Conservation (phyloP, 2,113 vertebrate species). For the Brachyhypopomus gauderio region DNA sequence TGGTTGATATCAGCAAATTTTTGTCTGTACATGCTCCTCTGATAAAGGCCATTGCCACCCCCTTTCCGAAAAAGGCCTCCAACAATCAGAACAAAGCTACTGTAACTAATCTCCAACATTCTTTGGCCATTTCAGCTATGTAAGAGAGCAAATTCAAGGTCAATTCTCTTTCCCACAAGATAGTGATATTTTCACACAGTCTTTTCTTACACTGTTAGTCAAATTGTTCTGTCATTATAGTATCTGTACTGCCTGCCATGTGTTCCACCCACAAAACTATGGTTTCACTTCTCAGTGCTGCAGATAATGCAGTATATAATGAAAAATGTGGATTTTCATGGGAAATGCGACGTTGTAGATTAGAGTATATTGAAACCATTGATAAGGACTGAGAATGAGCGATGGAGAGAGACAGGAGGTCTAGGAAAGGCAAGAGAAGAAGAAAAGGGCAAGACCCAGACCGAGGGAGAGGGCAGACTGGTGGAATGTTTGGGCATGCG, state of each 20-base stretch:
- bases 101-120: conserved; percentile 75
- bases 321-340: conserved; percentile 53
- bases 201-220: conserved; percentile 21
- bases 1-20: conserved; percentile 61
- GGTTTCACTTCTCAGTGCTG: not conserved
- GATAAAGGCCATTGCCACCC: conserved; percentile 62
- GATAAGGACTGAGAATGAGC: conserved; percentile 41
- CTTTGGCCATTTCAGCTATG: conserved; percentile 70
- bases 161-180: conserved; percentile 62
- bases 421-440: conserved; percentile 32
- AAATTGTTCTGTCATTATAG: conserved; percentile 28
- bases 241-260: not conserved
- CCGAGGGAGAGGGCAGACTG: conserved; percentile 71
- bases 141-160: conserved; percentile 76
- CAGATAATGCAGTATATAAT: conserved; percentile 56
- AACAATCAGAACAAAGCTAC: conserved; percentile 74
- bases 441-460: conserved; percentile 63
- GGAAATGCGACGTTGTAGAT: conserved; percentile 23
- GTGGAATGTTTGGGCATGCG: conserved; percentile 77
- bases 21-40: conserved; percentile 58
- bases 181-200: conserved; percentile 52
- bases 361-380: conserved; percentile 35
- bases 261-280: not conserved
- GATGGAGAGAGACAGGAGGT: conserved; percentile 48
- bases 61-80: conserved; percentile 59